phyloP scores from a whole-genome alignment of 2,888 invertebrate species.

The Harpalus rufipes region DNA sequence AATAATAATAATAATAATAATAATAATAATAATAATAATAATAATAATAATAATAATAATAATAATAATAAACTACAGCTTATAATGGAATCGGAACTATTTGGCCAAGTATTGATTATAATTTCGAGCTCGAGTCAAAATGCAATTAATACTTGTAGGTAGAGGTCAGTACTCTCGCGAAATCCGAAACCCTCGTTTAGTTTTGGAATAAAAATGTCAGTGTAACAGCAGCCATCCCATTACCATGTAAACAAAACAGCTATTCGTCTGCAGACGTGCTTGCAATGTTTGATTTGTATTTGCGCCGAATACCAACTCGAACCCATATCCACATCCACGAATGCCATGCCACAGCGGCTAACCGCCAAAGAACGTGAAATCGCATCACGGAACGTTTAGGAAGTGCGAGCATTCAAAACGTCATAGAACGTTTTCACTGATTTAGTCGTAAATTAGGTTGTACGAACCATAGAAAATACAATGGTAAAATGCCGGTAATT shows the following conservation, averaged over 20 bases:
- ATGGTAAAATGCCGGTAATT: no score
- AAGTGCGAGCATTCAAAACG: neutral
- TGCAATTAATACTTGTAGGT: neutral
- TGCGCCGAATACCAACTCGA: conserved; percentile 45
- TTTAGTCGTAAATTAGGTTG: neutral
- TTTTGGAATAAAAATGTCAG: conserved; percentile 44
- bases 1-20: no score
- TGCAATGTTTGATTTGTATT: conserved; percentile 6
- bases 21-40: no score
- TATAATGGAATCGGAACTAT: no score
- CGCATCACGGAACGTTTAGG: neutral
- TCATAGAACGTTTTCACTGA: neutral
- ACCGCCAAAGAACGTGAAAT: conserved; percentile 28
- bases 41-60: no score
- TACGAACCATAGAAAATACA: no score
- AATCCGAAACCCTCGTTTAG: conserved; percentile 10
- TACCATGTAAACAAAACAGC: conserved; percentile 59
- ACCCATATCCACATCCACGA: conserved; percentile 33
- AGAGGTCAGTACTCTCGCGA: conserved; percentile 19
- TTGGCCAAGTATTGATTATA: neutral
- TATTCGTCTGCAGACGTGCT: conserved; percentile 48
- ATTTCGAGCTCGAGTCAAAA: neutral
- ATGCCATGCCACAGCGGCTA: conserved; percentile 23
- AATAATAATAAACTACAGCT: no score
- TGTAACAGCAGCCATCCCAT: conserved; percentile 31